Conservation (phyloP, 2,888 invertebrate species). For the Masnerella sp. region DNA sequence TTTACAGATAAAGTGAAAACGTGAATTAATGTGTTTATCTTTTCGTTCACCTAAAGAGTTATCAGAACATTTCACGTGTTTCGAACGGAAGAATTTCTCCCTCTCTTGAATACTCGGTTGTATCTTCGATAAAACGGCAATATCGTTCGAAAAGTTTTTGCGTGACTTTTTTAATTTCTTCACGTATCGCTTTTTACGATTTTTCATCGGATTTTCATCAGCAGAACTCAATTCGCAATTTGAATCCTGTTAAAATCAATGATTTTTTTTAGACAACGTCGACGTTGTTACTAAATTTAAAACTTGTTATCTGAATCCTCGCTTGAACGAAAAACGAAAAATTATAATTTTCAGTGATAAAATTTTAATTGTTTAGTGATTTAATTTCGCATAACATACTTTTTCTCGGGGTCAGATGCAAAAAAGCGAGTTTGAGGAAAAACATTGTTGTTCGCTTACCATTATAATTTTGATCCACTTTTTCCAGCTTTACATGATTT, state of each 20-base stretch:
- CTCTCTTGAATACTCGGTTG: slow-evolving; percentile 42
- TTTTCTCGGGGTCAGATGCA: no score
- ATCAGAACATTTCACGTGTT: slow-evolving; percentile 1
- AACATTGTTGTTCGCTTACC: slow-evolving; percentile 5
- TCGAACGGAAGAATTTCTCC: slow-evolving; percentile 26
- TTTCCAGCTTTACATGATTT: neutral
- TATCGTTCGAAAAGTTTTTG: slow-evolving; percentile 18
- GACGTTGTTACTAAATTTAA: no score
- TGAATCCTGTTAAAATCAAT: slow-evolving; percentile 33
- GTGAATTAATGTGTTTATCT: no score
- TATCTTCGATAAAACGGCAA: slow-evolving; percentile 37
- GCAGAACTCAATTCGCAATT: slow-evolving; percentile 27
- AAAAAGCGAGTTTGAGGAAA: no score
- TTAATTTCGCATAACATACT: no score
- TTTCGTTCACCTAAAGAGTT: slow-evolving; percentile 5
- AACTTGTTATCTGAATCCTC: no score
- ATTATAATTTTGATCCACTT: neutral
- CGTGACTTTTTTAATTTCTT: slow-evolving; percentile 42
- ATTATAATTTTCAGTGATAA: no score
- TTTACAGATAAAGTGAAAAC: no score
- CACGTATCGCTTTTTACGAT: slow-evolving; percentile 13
- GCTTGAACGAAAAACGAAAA: no score
- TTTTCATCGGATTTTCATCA: slow-evolving; percentile 24
- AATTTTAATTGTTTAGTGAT: no score
- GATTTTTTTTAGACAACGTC: no score